Percentiles rank a stretch among this genome's conserved stretches.
These are phyloP conservation scores for Lophochroa leadbeateri DNA, from an alignment of 2,113 vertebrate species.

Conservation along the genomic window DNA sequence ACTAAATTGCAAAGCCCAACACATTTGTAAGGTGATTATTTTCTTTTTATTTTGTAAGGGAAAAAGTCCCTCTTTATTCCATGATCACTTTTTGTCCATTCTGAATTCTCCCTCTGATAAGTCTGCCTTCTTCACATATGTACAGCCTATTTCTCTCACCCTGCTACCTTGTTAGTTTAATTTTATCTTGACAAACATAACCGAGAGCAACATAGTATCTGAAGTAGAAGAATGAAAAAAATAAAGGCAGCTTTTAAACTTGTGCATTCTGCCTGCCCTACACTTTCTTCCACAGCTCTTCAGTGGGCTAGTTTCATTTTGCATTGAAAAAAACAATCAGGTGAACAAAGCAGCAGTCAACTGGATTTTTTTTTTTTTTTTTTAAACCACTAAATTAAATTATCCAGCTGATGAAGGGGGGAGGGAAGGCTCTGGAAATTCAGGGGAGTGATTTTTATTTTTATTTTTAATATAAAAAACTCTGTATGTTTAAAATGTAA, in stretches of 20 bases:
- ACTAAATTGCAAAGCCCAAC: background rate
- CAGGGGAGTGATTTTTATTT: background rate
- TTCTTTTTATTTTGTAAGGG: background rate
- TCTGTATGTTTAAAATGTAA: background rate
- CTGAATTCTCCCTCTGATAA: background rate
- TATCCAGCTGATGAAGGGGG: background rate
- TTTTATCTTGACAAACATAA: slow-evolving; percentile 12
- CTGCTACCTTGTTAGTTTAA: background rate
- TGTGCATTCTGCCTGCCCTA: background rate
- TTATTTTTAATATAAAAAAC: background rate
- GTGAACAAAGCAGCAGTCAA: background rate
- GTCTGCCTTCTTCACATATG: background rate
- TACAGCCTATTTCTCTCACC: background rate
- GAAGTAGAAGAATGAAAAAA: background rate
- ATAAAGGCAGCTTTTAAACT: slow-evolving; percentile 24
- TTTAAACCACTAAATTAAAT: background rate
- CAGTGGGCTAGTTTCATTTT: slow-evolving; percentile 1
- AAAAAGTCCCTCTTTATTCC: background rate
- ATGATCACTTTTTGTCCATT: background rate
- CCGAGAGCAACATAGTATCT: background rate
- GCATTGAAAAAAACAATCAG: slow-evolving; percentile 1
- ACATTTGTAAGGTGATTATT: background rate
- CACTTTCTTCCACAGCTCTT: background rate
- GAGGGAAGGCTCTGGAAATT: background rate
- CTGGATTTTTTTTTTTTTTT: background rate